A percentile compares a stretch with the other conserved stretches of the same genome.
These are phyloP conservation scores for Cotesia vestalis DNA, from an alignment of 1,140 invertebrate species.

Conservation along the genomic window DNA sequence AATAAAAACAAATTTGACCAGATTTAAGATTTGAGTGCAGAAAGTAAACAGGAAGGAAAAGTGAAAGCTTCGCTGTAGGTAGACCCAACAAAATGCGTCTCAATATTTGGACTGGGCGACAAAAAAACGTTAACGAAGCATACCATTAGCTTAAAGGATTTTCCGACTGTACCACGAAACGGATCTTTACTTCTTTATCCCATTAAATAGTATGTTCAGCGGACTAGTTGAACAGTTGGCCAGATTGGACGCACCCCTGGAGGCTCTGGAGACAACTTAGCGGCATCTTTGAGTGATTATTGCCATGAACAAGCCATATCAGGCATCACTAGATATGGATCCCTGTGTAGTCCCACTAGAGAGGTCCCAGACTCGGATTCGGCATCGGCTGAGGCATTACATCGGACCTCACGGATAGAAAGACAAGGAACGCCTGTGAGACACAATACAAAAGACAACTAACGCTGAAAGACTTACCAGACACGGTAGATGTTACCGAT, in stretches of 20 bases:
- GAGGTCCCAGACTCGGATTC: background rate
- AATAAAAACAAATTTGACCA: no score
- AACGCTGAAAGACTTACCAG: constrained; percentile 1
- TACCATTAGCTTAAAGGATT: constrained; percentile 27
- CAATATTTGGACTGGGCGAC: constrained; percentile 41
- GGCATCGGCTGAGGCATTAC: background rate
- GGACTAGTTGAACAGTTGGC: no score
- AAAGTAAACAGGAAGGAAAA: background rate
- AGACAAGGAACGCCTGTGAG: background rate
- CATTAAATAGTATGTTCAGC: background rate
- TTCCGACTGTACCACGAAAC: background rate
- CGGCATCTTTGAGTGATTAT: constrained; percentile 16
- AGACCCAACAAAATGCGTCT: constrained; percentile 9
- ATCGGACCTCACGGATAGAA: constrained; percentile 7
- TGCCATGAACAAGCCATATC: constrained; percentile 6
- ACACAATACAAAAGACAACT: background rate
- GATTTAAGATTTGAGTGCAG: no score
- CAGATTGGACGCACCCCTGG: background rate
- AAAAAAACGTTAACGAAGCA: constrained; percentile 40
- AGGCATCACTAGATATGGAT: no score
- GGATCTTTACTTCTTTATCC: constrained; percentile 8
- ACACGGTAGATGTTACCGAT: background rate
- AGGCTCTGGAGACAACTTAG: background rate
- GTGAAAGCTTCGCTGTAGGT: constrained; percentile 35
- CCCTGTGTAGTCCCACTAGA: no score